Percentiles rank a stretch among this genome's conserved stretches.
Evolutionary conservation across 1,140 invertebrate genomes (phyloP).

Genomic region (Ctenoplectra terminalis): DNA sequence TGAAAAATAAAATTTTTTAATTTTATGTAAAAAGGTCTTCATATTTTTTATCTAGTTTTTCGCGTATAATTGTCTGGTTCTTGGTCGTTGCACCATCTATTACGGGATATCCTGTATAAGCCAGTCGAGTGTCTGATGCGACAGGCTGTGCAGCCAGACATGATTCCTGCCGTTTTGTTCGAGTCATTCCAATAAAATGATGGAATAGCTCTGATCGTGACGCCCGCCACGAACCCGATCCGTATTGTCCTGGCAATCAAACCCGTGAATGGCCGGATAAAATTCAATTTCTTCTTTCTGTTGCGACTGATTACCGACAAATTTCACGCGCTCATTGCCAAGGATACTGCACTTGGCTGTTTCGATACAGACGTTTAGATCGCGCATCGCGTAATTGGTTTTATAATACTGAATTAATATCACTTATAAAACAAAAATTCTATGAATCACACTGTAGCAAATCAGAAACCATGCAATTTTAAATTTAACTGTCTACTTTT

Average conservation of each 20-base stretch:
- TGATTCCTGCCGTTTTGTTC: constrained; percentile 82
- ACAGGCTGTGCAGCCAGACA: constrained; percentile 79
- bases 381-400: neutral
- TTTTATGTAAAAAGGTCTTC: too few relatives aligned
- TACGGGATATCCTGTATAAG: constrained; percentile 36
- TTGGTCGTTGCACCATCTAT: neutral
- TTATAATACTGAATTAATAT: neutral
- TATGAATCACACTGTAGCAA: too few relatives aligned
- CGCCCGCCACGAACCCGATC: constrained; percentile 9
- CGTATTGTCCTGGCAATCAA: constrained; percentile 11
- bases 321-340: neutral
- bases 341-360: neutral
- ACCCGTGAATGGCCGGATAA: neutral
- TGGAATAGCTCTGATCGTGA: constrained; percentile 27
- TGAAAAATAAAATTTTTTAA: too few relatives aligned
- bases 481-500: too few relatives aligned
- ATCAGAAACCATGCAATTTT: too few relatives aligned
- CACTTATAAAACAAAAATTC: too few relatives aligned
- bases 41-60: too few relatives aligned
- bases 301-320: neutral
- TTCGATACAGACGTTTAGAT: neutral
- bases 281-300: constrained; percentile 1
- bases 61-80: too few relatives aligned
- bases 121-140: constrained; percentile 44
- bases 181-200: constrained; percentile 72